Conservation (phyloP, 2,797 vertebrate genomes). For the Chelonia mydas region DNA sequence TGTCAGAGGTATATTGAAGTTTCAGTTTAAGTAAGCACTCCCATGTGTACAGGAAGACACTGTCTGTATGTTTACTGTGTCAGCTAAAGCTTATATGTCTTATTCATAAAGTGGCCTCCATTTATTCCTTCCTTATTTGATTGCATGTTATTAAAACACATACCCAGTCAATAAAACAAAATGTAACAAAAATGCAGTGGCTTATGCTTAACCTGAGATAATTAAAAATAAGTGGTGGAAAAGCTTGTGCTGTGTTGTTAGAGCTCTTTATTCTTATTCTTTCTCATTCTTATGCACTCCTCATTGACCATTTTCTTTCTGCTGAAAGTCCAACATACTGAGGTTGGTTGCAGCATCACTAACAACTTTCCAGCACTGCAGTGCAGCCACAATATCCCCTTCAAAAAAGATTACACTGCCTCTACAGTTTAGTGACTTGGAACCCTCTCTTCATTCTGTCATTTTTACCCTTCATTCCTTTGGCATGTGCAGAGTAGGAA, state of each 20-base stretch:
- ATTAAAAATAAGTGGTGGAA: neutral
- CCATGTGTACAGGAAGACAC: slow-evolving; percentile 14
- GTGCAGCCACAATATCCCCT: neutral
- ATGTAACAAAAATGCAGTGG: neutral
- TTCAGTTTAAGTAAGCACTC: slow-evolving; percentile 61
- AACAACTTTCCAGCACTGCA: neutral
- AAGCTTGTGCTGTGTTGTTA: neutral
- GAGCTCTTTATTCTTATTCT: neutral
- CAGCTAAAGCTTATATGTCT: slow-evolving; percentile 15
- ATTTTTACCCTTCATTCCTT: slow-evolving; percentile 22
- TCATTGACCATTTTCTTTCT: neutral
- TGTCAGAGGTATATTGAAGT: slow-evolving; percentile 54
- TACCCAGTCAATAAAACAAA: neutral
- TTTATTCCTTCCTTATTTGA: neutral
- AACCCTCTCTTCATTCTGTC: slow-evolving; percentile 14
- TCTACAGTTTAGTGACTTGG: slow-evolving; percentile 49
- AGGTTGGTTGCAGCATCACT: neutral
- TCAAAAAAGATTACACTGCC: neutral
- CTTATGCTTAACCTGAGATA: neutral
- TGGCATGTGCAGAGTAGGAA: slow-evolving; percentile 22
- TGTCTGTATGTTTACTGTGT: slow-evolving; percentile 43
- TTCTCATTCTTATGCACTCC: neutral
- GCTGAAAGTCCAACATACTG: slow-evolving; percentile 25
- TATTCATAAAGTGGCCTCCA: slow-evolving; percentile 28
- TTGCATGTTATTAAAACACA: neutral